phyloP scores from a whole-genome alignment of 2,113 vertebrate genomes.

The Cnemophilus loriae region DNA sequence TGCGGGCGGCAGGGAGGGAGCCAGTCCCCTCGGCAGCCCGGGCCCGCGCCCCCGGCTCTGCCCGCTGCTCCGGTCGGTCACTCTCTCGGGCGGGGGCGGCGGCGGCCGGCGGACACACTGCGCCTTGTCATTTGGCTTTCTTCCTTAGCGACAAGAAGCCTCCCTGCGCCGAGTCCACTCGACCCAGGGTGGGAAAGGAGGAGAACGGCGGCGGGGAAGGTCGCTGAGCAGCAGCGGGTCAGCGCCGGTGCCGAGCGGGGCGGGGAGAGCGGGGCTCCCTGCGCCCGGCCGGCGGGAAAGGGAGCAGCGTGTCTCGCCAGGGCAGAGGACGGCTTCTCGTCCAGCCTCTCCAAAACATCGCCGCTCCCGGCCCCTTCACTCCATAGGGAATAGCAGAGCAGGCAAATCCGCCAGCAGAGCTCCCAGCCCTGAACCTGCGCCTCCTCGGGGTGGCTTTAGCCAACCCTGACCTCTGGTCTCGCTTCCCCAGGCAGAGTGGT shows the following conservation, averaged over 20 bases:
- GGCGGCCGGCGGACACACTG: too few relatives aligned
- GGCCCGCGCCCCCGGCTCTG: constrained; percentile 63
- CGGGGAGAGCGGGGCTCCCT: not conserved
- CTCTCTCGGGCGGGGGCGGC: not conserved
- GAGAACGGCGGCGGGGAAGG: not conserved
- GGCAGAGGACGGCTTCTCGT: not conserved
- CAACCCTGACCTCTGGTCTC: not conserved
- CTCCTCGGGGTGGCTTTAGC: not conserved
- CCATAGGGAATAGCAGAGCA: too few relatives aligned
- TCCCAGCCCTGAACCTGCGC: not conserved
- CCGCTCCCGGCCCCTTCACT: not conserved
- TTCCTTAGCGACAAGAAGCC: not conserved
- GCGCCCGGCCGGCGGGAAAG: not conserved
- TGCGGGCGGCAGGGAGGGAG: not conserved
- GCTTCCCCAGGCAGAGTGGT: not conserved
- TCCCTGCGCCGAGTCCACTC: rapidly evolving
- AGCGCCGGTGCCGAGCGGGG: not conserved
- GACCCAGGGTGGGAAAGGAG: too few relatives aligned
- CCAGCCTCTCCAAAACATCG: not conserved
- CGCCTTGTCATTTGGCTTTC: too few relatives aligned
- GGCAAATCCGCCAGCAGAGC: not conserved
- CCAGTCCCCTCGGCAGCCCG: constrained; percentile 40
- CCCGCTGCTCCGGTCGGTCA: not conserved
- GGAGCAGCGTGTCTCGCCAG: rapidly evolving
- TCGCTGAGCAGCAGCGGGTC: not conserved